Conservation (phyloP, 2,113 vertebrate genomes). For the Mesocricetus auratus region DNA sequence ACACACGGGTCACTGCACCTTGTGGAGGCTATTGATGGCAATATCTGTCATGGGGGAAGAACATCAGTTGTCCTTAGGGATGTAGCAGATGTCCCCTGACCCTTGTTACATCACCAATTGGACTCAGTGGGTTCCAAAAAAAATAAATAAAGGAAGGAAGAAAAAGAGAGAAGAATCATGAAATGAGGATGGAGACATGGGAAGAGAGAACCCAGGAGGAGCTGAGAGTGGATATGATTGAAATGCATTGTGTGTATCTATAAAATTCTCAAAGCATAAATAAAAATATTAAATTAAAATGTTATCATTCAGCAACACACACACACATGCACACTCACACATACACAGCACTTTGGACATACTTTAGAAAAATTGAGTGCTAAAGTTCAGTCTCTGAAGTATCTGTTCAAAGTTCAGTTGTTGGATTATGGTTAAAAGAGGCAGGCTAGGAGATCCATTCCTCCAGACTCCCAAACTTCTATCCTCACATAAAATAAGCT, state of each 20-base stretch:
- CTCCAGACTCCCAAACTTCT: neutral
- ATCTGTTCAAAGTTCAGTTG: neutral
- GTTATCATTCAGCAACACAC: too few species aligned
- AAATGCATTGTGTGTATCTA: neutral
- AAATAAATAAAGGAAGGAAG: neutral
- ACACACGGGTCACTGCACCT: neutral
- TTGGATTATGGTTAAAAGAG: neutral
- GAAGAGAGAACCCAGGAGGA: too few species aligned
- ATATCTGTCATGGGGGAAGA: neutral
- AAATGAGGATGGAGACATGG: neutral
- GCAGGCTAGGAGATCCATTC: neutral
- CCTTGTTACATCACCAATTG: neutral
- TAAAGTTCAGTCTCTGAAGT: neutral
- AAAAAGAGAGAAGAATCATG: neutral
- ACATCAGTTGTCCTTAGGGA: neutral
- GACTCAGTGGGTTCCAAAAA: neutral
- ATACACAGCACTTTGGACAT: constrained; percentile 35
- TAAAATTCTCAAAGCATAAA: too few species aligned
- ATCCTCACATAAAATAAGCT: neutral
- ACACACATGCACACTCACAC: neutral
- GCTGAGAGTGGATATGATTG: neutral
- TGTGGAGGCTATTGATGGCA: neutral
- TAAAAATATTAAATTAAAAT: too few species aligned
- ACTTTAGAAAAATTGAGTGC: neutral
- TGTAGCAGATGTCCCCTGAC: neutral